phyloP scores from a whole-genome alignment of 2,113 vertebrate species.

The Thomomys bottae region DNA sequence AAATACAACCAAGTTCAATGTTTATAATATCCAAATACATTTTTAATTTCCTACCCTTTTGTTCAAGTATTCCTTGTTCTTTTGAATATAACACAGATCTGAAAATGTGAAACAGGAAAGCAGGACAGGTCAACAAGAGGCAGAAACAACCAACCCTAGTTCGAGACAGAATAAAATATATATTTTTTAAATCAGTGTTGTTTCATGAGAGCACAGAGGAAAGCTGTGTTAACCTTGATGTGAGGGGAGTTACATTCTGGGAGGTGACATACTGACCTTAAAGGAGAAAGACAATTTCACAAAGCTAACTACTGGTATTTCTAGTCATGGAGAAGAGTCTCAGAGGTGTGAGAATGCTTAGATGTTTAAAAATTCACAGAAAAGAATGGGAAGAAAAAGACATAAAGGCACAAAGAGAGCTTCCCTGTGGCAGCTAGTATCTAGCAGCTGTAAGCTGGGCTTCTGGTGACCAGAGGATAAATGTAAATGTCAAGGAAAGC shows the following conservation, averaged over 20 bases:
- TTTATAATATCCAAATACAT: not conserved
- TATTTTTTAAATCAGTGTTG: not conserved
- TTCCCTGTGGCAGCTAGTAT: not conserved
- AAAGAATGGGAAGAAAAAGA: not conserved
- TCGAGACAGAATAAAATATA: conserved; percentile 33
- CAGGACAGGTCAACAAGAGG: not conserved
- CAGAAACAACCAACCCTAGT: not conserved
- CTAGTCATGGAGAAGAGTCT: not conserved
- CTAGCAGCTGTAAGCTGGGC: not conserved
- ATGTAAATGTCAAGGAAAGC: not conserved
- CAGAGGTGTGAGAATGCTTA: not conserved
- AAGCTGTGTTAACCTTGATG: not conserved
- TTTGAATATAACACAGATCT: conserved; percentile 13
- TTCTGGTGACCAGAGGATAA: not conserved
- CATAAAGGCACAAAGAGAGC: not conserved
- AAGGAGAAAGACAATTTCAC: not conserved
- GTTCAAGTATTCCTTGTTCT: conserved; percentile 23
- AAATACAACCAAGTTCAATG: not conserved
- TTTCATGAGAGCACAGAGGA: not conserved
- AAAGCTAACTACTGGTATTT: not conserved
- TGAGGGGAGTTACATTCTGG: not conserved
- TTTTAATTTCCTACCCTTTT: conserved; percentile 28
- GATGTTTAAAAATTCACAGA: not conserved
- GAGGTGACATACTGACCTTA: not conserved
- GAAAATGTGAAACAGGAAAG: conserved; percentile 7